These are phyloP conservation scores for Jordanella pulchra DNA, from an alignment of 2,797 vertebrate genomes.

Conservation along the genomic window DNA sequence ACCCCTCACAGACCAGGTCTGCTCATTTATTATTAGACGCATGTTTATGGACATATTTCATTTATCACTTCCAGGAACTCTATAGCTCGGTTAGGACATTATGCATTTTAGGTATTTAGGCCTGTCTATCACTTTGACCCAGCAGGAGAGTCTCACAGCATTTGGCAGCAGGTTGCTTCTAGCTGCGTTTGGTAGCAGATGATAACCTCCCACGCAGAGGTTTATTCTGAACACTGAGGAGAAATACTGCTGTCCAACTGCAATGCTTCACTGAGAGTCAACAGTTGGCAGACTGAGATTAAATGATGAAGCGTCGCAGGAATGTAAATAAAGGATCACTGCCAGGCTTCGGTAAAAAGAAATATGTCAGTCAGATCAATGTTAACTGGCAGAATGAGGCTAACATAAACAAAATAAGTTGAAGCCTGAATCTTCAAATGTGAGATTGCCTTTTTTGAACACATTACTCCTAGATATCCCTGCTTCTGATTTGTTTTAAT, in stretches of 20 bases:
- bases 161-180: constrained; percentile 39
- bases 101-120: background rate
- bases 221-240: constrained; percentile 23
- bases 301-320: constrained; percentile 33
- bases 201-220: constrained; percentile 58
- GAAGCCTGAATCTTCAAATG: constrained; percentile 26
- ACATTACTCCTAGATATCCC: background rate
- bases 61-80: background rate
- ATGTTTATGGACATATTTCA: background rate
- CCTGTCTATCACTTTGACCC: constrained; percentile 38
- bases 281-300: constrained; percentile 41
- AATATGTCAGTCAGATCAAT: constrained; percentile 24
- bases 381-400: constrained; percentile 43
- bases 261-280: constrained; percentile 46
- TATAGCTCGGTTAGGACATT: background rate
- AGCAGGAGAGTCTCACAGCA: constrained; percentile 28
- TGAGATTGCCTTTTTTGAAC: constrained; percentile 34
- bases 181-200: constrained; percentile 41
- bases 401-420: constrained; percentile 19
- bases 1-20: constrained; percentile 88
- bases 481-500: constrained; percentile 11
- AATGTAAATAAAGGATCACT: constrained; percentile 50
- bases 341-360: constrained; percentile 19
- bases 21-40: constrained; percentile 9
- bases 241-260: constrained; percentile 39